Evolutionary conservation across 2,113 vertebrate species (phyloP), one percentile per base, ranked within the genome.

Genomic region (Diglossa brunneiventris): DNA sequence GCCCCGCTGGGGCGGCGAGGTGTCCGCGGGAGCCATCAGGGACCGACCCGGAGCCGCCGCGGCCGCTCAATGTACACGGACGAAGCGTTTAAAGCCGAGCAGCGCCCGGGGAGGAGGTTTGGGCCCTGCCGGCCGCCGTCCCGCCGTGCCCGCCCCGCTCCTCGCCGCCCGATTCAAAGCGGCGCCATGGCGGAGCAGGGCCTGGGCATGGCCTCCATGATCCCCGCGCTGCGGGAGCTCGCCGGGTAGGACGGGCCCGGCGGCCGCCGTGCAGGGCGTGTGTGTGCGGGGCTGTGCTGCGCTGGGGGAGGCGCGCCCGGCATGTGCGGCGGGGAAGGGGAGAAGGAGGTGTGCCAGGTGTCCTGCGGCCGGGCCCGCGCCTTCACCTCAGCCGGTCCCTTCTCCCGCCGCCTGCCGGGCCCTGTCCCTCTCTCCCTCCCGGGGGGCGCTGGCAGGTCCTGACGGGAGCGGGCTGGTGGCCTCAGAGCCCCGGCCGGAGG

Each of bases 191-290:
- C 92, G 13, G 92, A 92, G 55, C 95, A 90, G 63, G 90, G 94
- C 28, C 79, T 96, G 50, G 96, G 99, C 90, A 98, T 99, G 99
- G 98, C 99, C 6, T 99, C 99, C 6, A 99, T 99, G 99, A 99
- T 99, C 63, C 99, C 99, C 39, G 99, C 99, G 63, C 97, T 99
- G 46, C 97, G 99, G 94, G 99, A 99, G 95, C 97, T 99, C 72
- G 98, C 98, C 39, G 98, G 99, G 99, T 99, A 97, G 89, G 97
- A 33, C 12, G 5, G 22, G 22, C 21, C 8, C 13, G 8, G n/a
- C 15, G 12, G 6, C 16, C 11, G 26, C 76, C 41, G 23, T 2
- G 18, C 5, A 2, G 39, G 19, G 16, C 7, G 21, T 2, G 72
- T n/a, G 42, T 37, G 28, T 11, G 73, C 4, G 64, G 10, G 15